Evolutionary conservation across 2,888 invertebrate species (phyloP).

Genomic region (Glaucopsyche alexis): DNA sequence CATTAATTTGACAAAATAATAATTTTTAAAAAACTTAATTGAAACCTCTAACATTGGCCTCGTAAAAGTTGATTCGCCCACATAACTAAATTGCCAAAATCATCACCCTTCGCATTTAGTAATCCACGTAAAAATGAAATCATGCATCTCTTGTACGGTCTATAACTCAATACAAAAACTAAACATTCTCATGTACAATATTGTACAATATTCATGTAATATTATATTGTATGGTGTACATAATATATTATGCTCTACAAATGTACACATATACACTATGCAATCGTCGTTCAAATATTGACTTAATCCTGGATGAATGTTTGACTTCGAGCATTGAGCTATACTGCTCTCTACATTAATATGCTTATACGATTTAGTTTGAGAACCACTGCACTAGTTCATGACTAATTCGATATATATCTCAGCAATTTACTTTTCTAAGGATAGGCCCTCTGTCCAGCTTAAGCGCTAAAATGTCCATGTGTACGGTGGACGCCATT

Average conservation of each 20-base stretch:
- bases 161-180: not conserved
- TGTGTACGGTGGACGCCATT: too few species aligned
- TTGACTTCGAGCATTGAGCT: constrained; percentile 10
- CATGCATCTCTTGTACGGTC: not conserved
- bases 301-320: not conserved
- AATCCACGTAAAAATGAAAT: too few species aligned
- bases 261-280: constrained; percentile 1
- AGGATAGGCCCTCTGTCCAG: not conserved
- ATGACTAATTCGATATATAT: not conserved
- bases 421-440: not conserved
- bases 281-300: not conserved
- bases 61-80: too few species aligned
- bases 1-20: too few species aligned
- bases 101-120: too few species aligned
- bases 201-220: not conserved
- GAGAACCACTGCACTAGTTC: not conserved
- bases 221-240: not conserved
- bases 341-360: not conserved
- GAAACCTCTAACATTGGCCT: too few species aligned
- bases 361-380: not conserved
- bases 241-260: not conserved
- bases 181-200: not conserved
- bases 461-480: too few species aligned
- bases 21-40: too few species aligned
- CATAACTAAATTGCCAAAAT: too few species aligned